Percentiles rank a stretch among this genome's conserved stretches.
phyloP scores from a whole-genome alignment of 2,888 invertebrate species.

The Tenthredo amoena region DNA sequence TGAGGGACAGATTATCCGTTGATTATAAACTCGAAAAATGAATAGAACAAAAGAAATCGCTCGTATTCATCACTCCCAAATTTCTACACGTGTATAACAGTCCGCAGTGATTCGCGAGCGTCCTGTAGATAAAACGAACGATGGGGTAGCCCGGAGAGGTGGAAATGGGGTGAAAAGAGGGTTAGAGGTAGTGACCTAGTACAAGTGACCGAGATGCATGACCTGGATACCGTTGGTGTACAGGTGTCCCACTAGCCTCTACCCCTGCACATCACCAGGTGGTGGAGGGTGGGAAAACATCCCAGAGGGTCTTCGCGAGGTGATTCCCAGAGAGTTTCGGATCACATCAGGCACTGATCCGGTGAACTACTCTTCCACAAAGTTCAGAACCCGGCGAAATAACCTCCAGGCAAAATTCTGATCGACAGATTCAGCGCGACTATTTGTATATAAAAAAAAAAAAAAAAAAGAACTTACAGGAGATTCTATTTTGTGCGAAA shows the following conservation, averaged over 20 bases:
- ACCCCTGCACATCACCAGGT: slow-evolving; percentile 61
- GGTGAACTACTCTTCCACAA: slow-evolving; percentile 30
- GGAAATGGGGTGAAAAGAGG: slow-evolving; percentile 39
- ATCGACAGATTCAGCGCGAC: neutral
- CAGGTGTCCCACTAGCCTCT: slow-evolving; percentile 76
- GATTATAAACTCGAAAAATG: neutral
- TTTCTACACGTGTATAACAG: neutral
- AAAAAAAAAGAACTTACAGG: neutral
- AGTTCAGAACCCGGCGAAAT: slow-evolving; percentile 5
- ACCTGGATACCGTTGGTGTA: slow-evolving; percentile 74
- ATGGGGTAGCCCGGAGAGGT: neutral
- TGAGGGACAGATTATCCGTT: neutral
- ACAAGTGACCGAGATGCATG: slow-evolving; percentile 76
- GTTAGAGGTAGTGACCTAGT: slow-evolving; percentile 74
- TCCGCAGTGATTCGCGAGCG: slow-evolving; percentile 8
- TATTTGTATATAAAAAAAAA: neutral
- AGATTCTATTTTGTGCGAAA: neutral
- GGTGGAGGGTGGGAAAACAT: slow-evolving; percentile 12
- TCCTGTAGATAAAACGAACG: slow-evolving; percentile 1
- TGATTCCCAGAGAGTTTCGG: slow-evolving; percentile 45
- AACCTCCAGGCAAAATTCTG: neutral
- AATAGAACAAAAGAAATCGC: neutral
- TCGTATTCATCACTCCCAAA: neutral
- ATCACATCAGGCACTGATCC: slow-evolving; percentile 47
- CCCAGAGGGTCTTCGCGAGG: slow-evolving; percentile 35